A percentile compares a stretch with the other conserved stretches of the same genome.
Conservation (phyloP, 2,888 invertebrate genomes). For the Philopedon plagiatum region DNA sequence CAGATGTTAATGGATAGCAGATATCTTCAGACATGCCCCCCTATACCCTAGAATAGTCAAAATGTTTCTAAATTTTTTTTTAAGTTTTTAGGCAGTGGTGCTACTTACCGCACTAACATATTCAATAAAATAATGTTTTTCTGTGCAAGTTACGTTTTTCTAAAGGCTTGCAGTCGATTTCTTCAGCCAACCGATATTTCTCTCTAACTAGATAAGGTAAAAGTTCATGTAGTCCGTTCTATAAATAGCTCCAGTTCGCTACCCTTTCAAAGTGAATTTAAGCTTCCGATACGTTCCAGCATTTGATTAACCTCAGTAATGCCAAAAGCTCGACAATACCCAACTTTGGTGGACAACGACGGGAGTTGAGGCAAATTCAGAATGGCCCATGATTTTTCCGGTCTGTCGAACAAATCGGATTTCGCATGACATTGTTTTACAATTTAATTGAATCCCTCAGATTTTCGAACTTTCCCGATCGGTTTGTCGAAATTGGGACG, state of each 20-base stretch:
- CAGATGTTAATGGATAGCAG: too few species aligned
- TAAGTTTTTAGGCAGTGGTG: too few species aligned
- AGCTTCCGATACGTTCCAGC: constrained; percentile 30
- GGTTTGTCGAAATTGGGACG: constrained; percentile 36
- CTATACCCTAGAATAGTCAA: too few species aligned
- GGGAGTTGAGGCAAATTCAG: constrained; percentile 31
- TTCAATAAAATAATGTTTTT: too few species aligned
- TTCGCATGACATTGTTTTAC: constrained; percentile 46
- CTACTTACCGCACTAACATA: too few species aligned
- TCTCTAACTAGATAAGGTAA: too few species aligned
- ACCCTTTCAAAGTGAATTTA: constrained; percentile 26
- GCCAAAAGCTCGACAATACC: constrained; percentile 26
- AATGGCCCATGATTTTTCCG: constrained; percentile 43
- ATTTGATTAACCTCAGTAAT: constrained; percentile 37
- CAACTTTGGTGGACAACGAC: constrained; percentile 32
- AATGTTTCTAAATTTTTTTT: too few species aligned
- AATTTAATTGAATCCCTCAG: constrained; percentile 47
- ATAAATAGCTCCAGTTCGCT: constrained; percentile 16
- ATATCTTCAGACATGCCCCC: too few species aligned
- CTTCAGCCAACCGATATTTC: too few species aligned
- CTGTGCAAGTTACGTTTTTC: too few species aligned
- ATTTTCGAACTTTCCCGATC: constrained; percentile 39
- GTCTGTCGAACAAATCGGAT: constrained; percentile 37
- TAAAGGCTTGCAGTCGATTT: too few species aligned
- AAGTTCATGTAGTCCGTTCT: too few species aligned